Evolutionary conservation across 2,888 invertebrate species (phyloP), one percentile per base, ranked within the genome.

Genomic region (Clivina fossor): DNA sequence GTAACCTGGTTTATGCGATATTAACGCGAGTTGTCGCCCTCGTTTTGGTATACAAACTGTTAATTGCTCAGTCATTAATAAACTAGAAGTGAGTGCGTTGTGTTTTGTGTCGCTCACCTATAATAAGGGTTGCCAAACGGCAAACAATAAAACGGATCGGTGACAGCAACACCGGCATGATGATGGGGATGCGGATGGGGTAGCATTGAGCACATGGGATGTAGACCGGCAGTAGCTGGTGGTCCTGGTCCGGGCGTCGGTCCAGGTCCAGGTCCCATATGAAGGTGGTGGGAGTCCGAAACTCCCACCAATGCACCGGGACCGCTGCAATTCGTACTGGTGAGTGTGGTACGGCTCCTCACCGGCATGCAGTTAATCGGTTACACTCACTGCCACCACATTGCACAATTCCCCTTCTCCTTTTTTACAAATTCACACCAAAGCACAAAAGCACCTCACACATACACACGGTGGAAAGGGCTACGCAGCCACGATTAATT

Each of bases 101-200:
- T n/a, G n/a, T n/a, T n/a, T n/a, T n/a, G n/a, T n/a, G n/a, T 30
- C 56, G 46, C 66, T 74, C 72, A 81, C 80, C 80, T 80, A 74
- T 77, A 79, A 66, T 80, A 80, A 11, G 78, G 78, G 51, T 76
- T 76, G 50, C 79, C 79, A 61, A 81, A 80, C 1, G 80, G 80
- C 38, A 80, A 77, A 62, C 80, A 80, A 70, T 80, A 80, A 69
- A 81, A 80, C 1, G 80, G 79, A 63, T 80, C 80, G 62, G 74
- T 73, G n/a, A n/a, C 73, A n/a, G n/a, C 77, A 8, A 4, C 5
- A 4, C 5, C 16, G 16, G n/a, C 19, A 13, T 32, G 47, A 65
- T 78, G 71, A 61, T 76, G 77, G 18, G 64, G 62, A 35, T 46
- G 61, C 50, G 66, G 67, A 35, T 46, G 61, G 48, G 66, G 67